phyloP scores from a whole-genome alignment of 2,888 invertebrate species.

The Dasypogon diadema region DNA sequence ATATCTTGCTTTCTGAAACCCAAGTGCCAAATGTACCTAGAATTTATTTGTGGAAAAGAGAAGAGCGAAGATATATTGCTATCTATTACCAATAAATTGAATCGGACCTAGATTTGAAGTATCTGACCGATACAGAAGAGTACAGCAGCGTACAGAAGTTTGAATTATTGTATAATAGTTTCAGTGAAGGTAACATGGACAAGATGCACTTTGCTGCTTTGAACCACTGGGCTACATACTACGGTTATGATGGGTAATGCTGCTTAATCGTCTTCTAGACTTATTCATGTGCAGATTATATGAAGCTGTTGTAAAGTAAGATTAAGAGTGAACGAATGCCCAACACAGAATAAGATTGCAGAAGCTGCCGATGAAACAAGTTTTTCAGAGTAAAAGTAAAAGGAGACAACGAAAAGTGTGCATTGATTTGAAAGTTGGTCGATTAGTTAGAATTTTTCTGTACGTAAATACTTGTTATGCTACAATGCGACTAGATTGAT shows the following conservation, averaged over 20 bases:
- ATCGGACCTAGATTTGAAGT: background rate
- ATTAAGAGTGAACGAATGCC: too few species aligned
- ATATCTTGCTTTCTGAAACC: too few species aligned
- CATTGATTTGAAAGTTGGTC: constrained; percentile 39
- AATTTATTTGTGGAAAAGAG: too few species aligned
- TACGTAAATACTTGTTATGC: too few species aligned
- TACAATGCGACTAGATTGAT: too few species aligned
- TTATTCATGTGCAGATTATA: too few species aligned
- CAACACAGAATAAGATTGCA: constrained; percentile 13
- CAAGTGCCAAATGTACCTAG: too few species aligned
- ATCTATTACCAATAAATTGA: background rate
- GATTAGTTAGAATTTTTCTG: constrained; percentile 33
- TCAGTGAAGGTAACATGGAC: background rate
- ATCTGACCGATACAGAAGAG: background rate
- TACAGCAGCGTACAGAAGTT: background rate
- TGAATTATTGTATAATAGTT: background rate
- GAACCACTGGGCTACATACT: too few species aligned
- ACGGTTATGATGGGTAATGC: constrained; percentile 7
- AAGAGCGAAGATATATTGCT: too few species aligned
- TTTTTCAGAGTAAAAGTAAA: constrained; percentile 38
- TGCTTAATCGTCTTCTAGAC: background rate
- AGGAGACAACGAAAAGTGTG: constrained; percentile 34
- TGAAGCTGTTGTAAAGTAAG: too few species aligned
- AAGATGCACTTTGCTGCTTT: background rate
- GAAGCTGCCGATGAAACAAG: constrained; percentile 16